These are phyloP conservation scores for Steinernema khuongi DNA, from an alignment of 1,140 invertebrate genomes.

Conservation along the genomic window DNA sequence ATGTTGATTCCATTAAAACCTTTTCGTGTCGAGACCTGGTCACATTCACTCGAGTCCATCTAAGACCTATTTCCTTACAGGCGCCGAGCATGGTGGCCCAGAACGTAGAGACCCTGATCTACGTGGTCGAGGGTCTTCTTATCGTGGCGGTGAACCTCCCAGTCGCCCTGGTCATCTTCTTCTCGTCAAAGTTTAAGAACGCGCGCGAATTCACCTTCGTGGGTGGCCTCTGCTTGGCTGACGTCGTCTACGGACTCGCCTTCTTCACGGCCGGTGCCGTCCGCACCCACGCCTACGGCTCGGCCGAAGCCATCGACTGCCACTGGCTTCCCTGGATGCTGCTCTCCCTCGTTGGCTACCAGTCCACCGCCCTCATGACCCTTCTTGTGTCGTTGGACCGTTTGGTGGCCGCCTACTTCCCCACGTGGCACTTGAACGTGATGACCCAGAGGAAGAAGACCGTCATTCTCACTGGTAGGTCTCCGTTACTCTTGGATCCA, in stretches of 20 bases:
- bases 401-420: not conserved
- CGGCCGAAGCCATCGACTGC: not conserved
- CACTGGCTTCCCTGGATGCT: not conserved
- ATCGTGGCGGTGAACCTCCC: too few relatives aligned
- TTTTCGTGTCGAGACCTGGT: too few relatives aligned
- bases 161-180: too few relatives aligned
- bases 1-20: too few relatives aligned
- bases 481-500: too few relatives aligned
- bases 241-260: not conserved
- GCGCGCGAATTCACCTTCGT: too few relatives aligned
- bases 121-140: too few relatives aligned
- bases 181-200: too few relatives aligned
- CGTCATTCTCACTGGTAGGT: not conserved
- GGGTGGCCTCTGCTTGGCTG: not conserved
- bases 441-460: conserved; percentile 6
- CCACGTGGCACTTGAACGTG: not conserved
- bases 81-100: too few relatives aligned
- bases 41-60: too few relatives aligned
- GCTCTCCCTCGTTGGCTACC: not conserved
- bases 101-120: too few relatives aligned
- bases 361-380: not conserved
- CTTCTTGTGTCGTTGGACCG: not conserved
- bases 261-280: not conserved
- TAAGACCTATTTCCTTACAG: too few relatives aligned
- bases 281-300: not conserved